A percentile compares a stretch with the other conserved stretches of the same genome.
Evolutionary conservation across 2,888 invertebrate species (phyloP).

Genomic region (Caenorhabditis macrosperma): DNA sequence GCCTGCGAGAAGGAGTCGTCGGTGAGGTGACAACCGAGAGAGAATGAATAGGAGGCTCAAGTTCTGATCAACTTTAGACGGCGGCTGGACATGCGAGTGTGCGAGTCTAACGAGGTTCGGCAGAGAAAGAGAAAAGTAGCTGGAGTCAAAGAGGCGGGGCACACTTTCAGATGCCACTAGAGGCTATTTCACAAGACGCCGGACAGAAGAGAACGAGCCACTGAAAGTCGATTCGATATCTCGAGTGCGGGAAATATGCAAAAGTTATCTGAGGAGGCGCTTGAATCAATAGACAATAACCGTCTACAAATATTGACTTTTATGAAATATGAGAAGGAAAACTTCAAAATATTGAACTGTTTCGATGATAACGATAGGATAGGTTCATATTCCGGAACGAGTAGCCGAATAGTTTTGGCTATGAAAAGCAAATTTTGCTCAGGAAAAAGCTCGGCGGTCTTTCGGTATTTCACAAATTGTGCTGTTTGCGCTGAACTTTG

Average conservation of each 20-base stretch:
- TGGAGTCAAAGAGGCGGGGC: conserved; percentile 7
- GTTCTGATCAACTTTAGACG: conserved; percentile 30
- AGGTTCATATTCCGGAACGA: not conserved
- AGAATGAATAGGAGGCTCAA: conserved; percentile 18
- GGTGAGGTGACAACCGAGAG: conserved; percentile 8
- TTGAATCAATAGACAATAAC: conserved; percentile 35
- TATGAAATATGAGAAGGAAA: not conserved
- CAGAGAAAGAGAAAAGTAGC: conserved; percentile 7
- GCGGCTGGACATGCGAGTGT: conserved; percentile 37
- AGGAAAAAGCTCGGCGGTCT: conserved; percentile 4
- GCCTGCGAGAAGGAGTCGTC: not conserved
- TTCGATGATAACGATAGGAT: not conserved
- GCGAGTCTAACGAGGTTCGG: conserved; percentile 33
- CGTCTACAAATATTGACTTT: conserved; percentile 39
- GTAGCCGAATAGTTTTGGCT: not conserved
- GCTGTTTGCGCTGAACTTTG: conserved; percentile 53
- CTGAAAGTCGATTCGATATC: not conserved
- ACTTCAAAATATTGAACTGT: not conserved
- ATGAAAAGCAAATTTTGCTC: not conserved
- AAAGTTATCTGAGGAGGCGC: not conserved
- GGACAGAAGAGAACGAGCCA: too few relatives aligned
- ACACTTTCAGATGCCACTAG: conserved; percentile 26
- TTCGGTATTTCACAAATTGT: conserved; percentile 34
- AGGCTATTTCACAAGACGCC: too few relatives aligned
- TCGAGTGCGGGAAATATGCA: not conserved